Base-by-base conservation (phyloP, 2,797 vertebrate species). In the Buceros bicornis region DNA sequence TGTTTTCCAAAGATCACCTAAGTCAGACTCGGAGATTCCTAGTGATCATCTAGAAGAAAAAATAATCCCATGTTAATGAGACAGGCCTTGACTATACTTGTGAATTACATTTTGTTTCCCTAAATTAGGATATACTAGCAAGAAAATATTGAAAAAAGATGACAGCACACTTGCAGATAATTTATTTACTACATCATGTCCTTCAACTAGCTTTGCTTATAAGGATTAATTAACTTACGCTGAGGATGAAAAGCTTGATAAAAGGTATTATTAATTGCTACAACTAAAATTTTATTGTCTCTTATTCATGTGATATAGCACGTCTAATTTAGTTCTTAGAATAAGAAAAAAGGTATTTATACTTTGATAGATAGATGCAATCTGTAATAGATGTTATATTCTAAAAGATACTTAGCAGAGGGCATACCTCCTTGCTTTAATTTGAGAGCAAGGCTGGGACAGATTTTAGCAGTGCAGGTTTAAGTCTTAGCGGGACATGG, bases 191-290 rank as follows among this genome's bases (percentile, higher is more conserved):
- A 78, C 60, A 84, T 65, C 12, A 51, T 6, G 18, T 76, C 43
- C 70, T 93, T 95, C 69, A 95, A 69, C 16, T 67, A 53, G 29
- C 21, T 92, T 89, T 92, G 57, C 48, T 86, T 95, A 22, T 72
- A 80, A 87, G 42, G 54, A 89, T 95, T 94, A 91, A 93, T 94
- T 71, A 85, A 91, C 35, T 77, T 69, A 53, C 25, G 94, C 90
- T 56, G 61, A 93, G 25, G 28, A 80, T 91, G 26, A 95, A 93
- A 90, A 88, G 8, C 70, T 91, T 92, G 12, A 25, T 81, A 92
- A 87, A 74, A 94, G 45, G 20, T 80, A 43, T 87, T 92, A 83
- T 83, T 89, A 86, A 82, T 26, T 92, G 42, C 20, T 89, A 48
- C 50, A 79, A 48, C 35, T 91, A 72, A 82, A 84, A 65, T 81